A percentile compares a stretch with the other conserved stretches of the same genome.
Conservation (phyloP, 2,888 invertebrate genomes). For the Dusona sp. region DNA sequence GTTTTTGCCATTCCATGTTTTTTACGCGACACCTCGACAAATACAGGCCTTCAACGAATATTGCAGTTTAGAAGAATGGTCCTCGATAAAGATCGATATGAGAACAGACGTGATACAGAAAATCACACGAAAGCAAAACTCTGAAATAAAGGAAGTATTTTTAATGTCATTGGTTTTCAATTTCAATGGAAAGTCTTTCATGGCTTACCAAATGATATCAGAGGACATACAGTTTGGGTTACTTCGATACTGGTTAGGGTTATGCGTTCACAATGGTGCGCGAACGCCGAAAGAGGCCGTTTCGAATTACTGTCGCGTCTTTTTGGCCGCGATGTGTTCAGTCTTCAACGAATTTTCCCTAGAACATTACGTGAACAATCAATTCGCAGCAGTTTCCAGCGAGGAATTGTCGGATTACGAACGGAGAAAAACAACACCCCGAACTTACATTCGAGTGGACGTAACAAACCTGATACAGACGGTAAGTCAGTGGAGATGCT, state of each 20-base stretch:
- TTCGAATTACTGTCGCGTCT: neutral
- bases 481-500: neutral
- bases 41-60: too few relatives aligned
- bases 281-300: neutral
- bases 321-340: neutral
- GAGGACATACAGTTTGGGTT: neutral
- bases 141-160: neutral
- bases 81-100: too few relatives aligned
- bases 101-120: too few relatives aligned
- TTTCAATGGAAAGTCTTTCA: neutral
- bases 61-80: too few relatives aligned
- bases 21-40: too few relatives aligned
- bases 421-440: neutral
- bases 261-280: neutral
- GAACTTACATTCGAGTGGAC: neutral
- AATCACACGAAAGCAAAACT: too few relatives aligned
- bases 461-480: neutral
- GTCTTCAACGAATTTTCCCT: neutral
- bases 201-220: neutral
- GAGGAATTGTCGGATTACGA: neutral
- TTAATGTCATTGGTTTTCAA: neutral
- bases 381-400: neutral
- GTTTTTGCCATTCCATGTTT: too few relatives aligned
- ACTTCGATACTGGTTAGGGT: neutral
- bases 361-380: neutral